These are phyloP conservation scores for Corydoras sp. DNA, from an alignment of 2,113 vertebrate species.

Conservation along the genomic window DNA sequence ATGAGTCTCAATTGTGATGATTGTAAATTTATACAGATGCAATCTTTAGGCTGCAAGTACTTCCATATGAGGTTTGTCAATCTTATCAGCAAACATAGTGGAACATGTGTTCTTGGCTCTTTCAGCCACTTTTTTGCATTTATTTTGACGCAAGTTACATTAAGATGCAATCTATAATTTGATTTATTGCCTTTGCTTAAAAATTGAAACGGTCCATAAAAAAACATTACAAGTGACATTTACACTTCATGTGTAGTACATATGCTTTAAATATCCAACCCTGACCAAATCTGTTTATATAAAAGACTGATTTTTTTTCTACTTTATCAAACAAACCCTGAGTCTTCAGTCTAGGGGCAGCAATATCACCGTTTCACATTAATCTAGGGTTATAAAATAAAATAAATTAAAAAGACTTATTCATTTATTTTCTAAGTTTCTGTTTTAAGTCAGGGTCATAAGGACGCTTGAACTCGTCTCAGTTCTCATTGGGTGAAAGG, in stretches of 20 bases:
- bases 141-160: constrained; percentile 4
- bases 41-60: constrained; percentile 31
- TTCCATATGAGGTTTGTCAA: constrained; percentile 38
- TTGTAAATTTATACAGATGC: constrained; percentile 24
- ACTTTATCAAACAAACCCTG: too few species aligned
- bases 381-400: too few species aligned
- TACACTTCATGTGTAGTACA: not conserved
- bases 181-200: constrained; percentile 20
- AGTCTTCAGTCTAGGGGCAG: too few species aligned
- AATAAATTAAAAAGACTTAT: too few species aligned
- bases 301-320: too few species aligned
- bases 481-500: too few species aligned
- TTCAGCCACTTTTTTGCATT: constrained; percentile 2
- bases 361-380: too few species aligned
- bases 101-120: constrained; percentile 12
- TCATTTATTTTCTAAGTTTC: too few species aligned
- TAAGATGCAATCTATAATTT: constrained; percentile 11
- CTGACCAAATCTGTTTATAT: too few species aligned
- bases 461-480: too few species aligned
- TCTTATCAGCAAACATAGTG: constrained; percentile 17
- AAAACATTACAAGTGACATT: not conserved
- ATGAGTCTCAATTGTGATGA: constrained; percentile 13
- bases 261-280: not conserved
- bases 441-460: too few species aligned
- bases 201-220: constrained; percentile 10